Conservation (phyloP, 2,797 vertebrate genomes). For the Moxostoma hubbsi region DNA sequence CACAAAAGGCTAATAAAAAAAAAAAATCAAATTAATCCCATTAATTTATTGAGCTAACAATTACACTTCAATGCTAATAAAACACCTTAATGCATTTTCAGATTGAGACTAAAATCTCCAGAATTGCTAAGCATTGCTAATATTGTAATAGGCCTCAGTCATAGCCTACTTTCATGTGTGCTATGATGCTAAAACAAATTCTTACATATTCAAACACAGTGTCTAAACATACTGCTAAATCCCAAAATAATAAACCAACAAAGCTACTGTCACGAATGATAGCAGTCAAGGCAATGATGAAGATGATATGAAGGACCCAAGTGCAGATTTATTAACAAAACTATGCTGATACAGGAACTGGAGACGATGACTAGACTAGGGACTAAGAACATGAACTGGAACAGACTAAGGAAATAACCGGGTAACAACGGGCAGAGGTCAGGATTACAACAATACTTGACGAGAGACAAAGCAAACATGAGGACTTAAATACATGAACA, state of each 20-base stretch:
- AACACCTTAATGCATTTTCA: neutral
- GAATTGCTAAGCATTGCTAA: neutral
- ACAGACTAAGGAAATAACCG: too few relatives aligned
- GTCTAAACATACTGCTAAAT: neutral
- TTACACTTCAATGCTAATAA: neutral
- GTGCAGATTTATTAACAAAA: too few relatives aligned
- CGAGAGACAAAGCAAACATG: too few relatives aligned
- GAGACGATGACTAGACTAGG: too few relatives aligned
- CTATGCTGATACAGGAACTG: too few relatives aligned
- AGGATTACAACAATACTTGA: too few relatives aligned
- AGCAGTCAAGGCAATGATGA: too few relatives aligned
- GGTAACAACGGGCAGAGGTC: too few relatives aligned
- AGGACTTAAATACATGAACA: too few relatives aligned
- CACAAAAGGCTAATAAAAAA: neutral
- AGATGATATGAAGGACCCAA: too few relatives aligned
- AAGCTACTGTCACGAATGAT: too few relatives aligned
- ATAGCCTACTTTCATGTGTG: neutral
- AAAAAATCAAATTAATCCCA: neutral
- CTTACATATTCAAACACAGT: neutral
- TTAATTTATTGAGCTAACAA: neutral
- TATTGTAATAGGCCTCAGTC: neutral
- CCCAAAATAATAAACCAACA: neutral
- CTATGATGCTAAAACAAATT: constrained; percentile 6
- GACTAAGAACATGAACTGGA: too few relatives aligned
- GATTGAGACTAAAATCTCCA: neutral